Conservation (phyloP, 2,888 invertebrate genomes). For the Leucania comma region DNA sequence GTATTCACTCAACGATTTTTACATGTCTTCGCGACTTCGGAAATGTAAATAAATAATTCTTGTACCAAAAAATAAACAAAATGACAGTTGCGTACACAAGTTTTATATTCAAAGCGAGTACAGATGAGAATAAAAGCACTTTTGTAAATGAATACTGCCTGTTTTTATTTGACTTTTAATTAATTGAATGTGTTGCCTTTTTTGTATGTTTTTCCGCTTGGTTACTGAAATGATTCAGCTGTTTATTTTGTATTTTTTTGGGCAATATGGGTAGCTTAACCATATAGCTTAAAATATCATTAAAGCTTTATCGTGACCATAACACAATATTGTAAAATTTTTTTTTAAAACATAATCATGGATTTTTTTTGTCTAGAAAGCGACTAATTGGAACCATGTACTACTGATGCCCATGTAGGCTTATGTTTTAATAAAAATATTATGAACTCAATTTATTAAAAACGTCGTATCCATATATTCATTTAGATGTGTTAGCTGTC, state of each 20-base stretch:
- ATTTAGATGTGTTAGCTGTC: neutral
- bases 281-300: no score
- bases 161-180: slow-evolving; percentile 47
- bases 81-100: slow-evolving; percentile 19
- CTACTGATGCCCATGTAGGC: no score
- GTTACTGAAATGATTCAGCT: slow-evolving; percentile 26
- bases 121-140: slow-evolving; percentile 39
- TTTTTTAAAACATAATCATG: no score
- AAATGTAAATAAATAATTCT: slow-evolving; percentile 65
- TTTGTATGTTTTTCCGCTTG: slow-evolving; percentile 17
- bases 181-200: slow-evolving; percentile 21
- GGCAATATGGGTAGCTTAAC: slow-evolving; percentile 8
- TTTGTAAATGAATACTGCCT: slow-evolving; percentile 40
- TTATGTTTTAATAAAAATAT: no score
- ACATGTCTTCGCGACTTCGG: slow-evolving; percentile 53
- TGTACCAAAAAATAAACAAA: slow-evolving; percentile 58
- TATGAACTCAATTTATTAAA: no score
- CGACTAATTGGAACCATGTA: neutral
- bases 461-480: no score
- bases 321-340: no score
- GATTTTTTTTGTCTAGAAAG: no score
- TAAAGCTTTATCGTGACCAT: no score
- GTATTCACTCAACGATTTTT: slow-evolving; percentile 57
- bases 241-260: slow-evolving; percentile 28
- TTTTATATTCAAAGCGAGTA: slow-evolving; percentile 43